Evolutionary conservation across 1,140 invertebrate genomes (phyloP).

Genomic region (Trichomalopsis sarcophagae): DNA sequence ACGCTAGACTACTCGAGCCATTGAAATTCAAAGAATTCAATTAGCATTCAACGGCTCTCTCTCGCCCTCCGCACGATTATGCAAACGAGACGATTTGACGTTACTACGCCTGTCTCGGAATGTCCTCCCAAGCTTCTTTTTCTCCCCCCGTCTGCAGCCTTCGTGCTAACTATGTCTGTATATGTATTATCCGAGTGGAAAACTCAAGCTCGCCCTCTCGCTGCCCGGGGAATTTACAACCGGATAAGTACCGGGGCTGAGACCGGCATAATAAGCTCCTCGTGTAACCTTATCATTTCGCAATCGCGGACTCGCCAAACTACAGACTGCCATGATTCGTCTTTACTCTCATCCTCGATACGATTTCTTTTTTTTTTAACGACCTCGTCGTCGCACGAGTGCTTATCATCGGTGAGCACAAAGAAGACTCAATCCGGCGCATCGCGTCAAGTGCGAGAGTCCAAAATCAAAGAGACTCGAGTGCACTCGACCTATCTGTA

Average conservation of each 20-base stretch:
- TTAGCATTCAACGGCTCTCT: slow-evolving; percentile 43
- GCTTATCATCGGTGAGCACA: no score
- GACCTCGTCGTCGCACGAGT: no score
- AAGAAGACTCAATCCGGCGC: no score
- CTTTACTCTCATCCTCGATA: no score
- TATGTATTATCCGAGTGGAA: not conserved
- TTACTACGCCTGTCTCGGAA: slow-evolving; percentile 31
- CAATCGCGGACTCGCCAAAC: not conserved
- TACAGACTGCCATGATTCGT: no score
- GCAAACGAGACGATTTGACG: slow-evolving; percentile 42
- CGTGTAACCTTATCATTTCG: not conserved
- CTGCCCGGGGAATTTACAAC: not conserved
- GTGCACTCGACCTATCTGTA: no score
- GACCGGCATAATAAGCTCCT: not conserved
- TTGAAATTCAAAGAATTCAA: slow-evolving; percentile 53
- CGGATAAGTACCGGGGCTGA: not conserved
- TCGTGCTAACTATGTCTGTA: not conserved
- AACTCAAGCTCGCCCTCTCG: not conserved
- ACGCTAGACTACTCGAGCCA: not conserved
- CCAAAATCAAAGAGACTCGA: not conserved
- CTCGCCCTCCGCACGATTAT: slow-evolving; percentile 34
- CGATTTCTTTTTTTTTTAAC: no score
- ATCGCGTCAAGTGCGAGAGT: not conserved
- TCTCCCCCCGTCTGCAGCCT: not conserved
- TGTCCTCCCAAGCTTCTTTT: not conserved